Evolutionary conservation across 1,140 invertebrate species (phyloP).

Genomic region (Pseudomyrmex sp.): DNA sequence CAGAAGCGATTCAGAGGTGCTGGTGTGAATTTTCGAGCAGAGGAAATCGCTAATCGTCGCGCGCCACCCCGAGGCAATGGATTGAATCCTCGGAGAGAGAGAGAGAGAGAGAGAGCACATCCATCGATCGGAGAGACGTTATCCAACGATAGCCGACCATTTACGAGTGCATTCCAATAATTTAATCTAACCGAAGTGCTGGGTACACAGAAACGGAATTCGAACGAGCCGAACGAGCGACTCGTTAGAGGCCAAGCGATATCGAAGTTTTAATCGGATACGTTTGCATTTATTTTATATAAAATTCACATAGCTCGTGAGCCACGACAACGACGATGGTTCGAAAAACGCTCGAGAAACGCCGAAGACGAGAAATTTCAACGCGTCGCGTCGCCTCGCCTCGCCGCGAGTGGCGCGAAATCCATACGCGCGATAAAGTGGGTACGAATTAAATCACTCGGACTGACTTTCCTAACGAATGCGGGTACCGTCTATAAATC

Average conservation of each 20-base stretch:
- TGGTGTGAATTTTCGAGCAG: constrained; percentile 18
- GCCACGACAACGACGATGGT: background rate
- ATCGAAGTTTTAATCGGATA: background rate
- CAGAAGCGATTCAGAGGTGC: constrained; percentile 17
- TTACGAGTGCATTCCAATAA: constrained; percentile 35
- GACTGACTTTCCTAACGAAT: constrained; percentile 65
- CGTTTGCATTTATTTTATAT: constrained; percentile 7
- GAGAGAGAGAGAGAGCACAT: too few species aligned
- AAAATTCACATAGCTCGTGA: constrained; percentile 2
- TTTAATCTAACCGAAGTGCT: constrained; percentile 52
- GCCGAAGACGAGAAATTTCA: constrained; percentile 55
- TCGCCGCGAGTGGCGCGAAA: background rate
- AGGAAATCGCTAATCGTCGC: constrained; percentile 21
- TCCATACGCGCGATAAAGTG: constrained; percentile 64
- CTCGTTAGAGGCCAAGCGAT: background rate
- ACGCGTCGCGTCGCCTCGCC: background rate
- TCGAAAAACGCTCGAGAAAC: background rate
- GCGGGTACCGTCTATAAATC: constrained; percentile 77
- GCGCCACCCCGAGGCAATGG: background rate
- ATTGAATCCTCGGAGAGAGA: constrained; percentile 1
- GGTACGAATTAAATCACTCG: constrained; percentile 71
- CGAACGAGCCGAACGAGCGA: background rate
- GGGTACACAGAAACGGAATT: constrained; percentile 43
- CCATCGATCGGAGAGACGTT: constrained; percentile 13
- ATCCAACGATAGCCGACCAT: constrained; percentile 13